A percentile compares a stretch with the other conserved stretches of the same genome.
phyloP scores from a whole-genome alignment of 2,797 vertebrate genomes.

The Tolypeutes matacus region DNA sequence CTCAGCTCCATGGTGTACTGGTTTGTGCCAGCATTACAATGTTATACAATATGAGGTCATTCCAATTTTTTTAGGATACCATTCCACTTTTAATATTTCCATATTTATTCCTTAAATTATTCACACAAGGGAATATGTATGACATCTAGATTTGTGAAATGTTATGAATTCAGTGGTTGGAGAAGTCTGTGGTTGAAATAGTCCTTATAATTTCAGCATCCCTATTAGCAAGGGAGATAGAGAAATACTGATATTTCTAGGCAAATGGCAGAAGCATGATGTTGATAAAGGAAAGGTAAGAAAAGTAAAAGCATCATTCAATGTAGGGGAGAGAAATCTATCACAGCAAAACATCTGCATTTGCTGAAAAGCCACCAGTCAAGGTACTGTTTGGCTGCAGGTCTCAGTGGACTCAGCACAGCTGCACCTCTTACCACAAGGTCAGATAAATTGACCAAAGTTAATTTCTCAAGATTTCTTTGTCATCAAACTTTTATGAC shows the following conservation, averaged over 20 bases:
- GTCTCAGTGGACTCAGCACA: slow-evolving; percentile 76
- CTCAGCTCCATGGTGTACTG: not conserved
- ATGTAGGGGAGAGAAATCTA: not conserved
- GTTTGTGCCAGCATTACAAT: not conserved
- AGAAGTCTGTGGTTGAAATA: not conserved
- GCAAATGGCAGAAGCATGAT: not conserved
- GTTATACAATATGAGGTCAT: not conserved
- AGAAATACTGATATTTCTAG: not conserved
- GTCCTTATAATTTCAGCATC: not conserved
- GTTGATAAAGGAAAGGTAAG: not conserved
- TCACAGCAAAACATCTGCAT: not conserved
- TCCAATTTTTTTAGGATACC: not conserved
- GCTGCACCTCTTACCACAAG: slow-evolving; percentile 74
- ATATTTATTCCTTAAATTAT: not conserved
- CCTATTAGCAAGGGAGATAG: not conserved
- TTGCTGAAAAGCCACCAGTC: not conserved
- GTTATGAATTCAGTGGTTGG: not conserved
- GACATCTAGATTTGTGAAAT: not conserved
- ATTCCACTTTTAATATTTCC: not conserved
- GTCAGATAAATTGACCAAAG: slow-evolving; percentile 80
- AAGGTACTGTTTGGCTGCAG: slow-evolving; percentile 69
- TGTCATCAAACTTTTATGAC: slow-evolving; percentile 81
- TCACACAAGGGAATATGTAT: not conserved
- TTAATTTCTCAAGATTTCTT: slow-evolving; percentile 83
- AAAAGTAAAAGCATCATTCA: not conserved